Evolutionary conservation across 2,888 invertebrate species (phyloP).

Genomic region (Nymphalis polychloros): DNA sequence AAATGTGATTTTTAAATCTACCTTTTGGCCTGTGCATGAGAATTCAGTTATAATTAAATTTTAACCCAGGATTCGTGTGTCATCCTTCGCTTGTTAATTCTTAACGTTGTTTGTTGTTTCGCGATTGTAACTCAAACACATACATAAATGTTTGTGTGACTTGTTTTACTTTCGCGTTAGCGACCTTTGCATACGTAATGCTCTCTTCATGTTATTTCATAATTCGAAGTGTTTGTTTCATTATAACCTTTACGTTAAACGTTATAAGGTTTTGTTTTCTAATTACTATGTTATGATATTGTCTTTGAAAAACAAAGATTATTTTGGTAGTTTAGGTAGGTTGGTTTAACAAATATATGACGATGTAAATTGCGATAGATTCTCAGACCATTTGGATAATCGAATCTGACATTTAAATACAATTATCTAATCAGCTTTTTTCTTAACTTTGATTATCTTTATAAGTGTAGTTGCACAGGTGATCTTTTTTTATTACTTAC

Average conservation of each 20-base stretch:
- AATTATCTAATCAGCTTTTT: no score
- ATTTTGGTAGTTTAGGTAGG: not conserved
- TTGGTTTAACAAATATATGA: not conserved
- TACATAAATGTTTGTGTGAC: slow-evolving; percentile 37
- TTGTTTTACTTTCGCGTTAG: slow-evolving; percentile 40
- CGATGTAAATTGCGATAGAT: no score
- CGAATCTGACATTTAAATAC: no score
- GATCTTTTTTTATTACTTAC: no score
- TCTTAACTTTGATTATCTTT: no score
- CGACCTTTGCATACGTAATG: slow-evolving; percentile 39
- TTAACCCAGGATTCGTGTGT: slow-evolving; percentile 32
- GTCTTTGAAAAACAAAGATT: slow-evolving; percentile 2
- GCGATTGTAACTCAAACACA: slow-evolving; percentile 38
- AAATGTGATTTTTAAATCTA: no score
- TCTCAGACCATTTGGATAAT: no score
- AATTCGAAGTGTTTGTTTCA: slow-evolving; percentile 15
- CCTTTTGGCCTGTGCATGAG: not conserved
- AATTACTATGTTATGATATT: not conserved
- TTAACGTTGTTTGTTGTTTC: slow-evolving; percentile 41
- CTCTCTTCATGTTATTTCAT: slow-evolving; percentile 29
- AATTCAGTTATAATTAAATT: slow-evolving; percentile 28
- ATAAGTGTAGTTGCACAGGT: no score
- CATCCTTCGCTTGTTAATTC: slow-evolving; percentile 39
- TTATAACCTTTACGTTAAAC: not conserved
- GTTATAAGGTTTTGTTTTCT: not conserved